Percentiles rank a stretch among this genome's conserved stretches.
Conservation (phyloP, 2,113 vertebrate species). For the Hassar affinis region DNA sequence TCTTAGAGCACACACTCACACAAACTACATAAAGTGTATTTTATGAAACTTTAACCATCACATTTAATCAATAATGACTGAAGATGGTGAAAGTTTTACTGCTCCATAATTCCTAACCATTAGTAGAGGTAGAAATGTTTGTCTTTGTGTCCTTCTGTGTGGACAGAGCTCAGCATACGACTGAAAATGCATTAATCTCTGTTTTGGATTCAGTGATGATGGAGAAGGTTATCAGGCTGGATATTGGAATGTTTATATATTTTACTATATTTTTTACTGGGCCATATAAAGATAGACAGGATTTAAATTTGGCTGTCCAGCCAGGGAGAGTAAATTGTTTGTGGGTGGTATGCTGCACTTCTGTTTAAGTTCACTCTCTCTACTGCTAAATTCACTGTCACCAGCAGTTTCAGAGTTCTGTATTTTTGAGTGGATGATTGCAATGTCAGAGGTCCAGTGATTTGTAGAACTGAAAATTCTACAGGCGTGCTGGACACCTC, state of each 20-base stretch:
- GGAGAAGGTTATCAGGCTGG: not conserved
- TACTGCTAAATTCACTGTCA: not conserved
- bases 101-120: not conserved
- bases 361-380: not conserved
- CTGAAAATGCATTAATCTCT: not conserved
- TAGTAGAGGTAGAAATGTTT: not conserved
- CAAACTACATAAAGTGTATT: not conserved
- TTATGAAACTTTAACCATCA: not conserved
- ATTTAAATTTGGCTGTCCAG: not conserved
- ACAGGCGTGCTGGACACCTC: not conserved
- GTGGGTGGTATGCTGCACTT: not conserved
- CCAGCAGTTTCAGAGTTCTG: not conserved
- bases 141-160: not conserved
- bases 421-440: not conserved
- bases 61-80: not conserved
- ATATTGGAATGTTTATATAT: not conserved
- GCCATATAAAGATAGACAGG: no score
- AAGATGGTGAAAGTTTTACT: not conserved
- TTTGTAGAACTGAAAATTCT: not conserved
- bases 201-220: not conserved
- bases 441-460: not conserved
- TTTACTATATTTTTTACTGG: no score
- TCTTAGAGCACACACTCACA: slow-evolving; percentile 40
- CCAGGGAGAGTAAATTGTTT: not conserved
- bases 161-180: not conserved